Percentiles rank a stretch among this genome's conserved stretches.
phyloP scores from a whole-genome alignment of 2,113 vertebrate species.

The Prietella phreatophila region DNA sequence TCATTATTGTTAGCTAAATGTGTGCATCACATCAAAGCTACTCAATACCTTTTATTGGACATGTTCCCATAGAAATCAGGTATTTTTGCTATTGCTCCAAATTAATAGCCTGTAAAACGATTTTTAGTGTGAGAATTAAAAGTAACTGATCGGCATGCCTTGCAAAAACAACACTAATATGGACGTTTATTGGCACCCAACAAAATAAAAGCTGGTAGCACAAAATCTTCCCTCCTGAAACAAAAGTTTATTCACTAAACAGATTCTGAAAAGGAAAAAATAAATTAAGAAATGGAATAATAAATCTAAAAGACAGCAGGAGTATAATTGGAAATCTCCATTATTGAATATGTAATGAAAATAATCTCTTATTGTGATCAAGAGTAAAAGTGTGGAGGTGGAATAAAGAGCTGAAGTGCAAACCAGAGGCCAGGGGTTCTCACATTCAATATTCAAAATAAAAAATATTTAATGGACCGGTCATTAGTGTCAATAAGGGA shows the following conservation, averaged over 20 bases:
- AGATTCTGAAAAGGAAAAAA: not conserved
- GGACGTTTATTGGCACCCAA: not conserved
- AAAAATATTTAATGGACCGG: not conserved
- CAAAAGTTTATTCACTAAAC: not conserved
- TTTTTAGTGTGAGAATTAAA: not conserved
- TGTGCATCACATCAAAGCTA: not conserved
- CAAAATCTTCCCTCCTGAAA: not conserved
- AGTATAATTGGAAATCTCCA: conserved; percentile 2
- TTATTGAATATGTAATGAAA: conserved; percentile 20
- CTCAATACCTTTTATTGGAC: not conserved
- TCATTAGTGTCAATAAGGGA: not conserved
- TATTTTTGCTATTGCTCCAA: not conserved
- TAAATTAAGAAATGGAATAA: not conserved
- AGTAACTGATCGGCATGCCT: not conserved
- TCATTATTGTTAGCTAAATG: not conserved
- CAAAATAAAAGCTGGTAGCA: not conserved
- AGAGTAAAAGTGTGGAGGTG: conserved; percentile 16
- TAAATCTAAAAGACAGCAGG: not conserved
- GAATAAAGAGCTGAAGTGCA: conserved; percentile 5
- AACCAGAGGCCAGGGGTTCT: not conserved
- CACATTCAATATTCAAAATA: not conserved
- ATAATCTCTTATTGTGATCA: conserved; percentile 3
- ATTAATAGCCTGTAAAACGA: not conserved
- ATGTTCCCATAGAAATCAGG: not conserved
- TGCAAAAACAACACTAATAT: not conserved